Conservation (phyloP, 2,113 vertebrate species). For the Phaethon lepturus region DNA sequence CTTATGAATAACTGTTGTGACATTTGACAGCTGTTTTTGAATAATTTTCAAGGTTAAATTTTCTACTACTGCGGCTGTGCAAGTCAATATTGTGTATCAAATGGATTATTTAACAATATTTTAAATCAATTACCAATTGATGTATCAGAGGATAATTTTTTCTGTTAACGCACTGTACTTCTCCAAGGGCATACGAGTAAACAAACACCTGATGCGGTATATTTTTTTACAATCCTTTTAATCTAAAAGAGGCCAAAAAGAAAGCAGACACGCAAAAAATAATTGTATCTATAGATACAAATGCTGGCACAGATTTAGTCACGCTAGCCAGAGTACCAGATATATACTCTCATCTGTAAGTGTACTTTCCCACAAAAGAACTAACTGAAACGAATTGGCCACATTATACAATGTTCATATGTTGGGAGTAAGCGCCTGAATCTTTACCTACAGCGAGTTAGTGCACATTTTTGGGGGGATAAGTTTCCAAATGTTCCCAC, state of each 20-base stretch:
- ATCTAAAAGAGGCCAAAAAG: not conserved
- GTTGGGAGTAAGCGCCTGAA: not conserved
- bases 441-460: not conserved
- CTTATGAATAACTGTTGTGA: not conserved
- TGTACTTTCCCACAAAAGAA: not conserved
- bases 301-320: not conserved
- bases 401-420: not conserved
- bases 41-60: not conserved
- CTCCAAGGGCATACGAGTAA: not conserved
- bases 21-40: not conserved
- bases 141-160: not conserved
- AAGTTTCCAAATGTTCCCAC: not conserved
- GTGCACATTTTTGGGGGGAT: not conserved
- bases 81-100: not conserved
- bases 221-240: not conserved
- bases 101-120: not conserved
- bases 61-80: not conserved
- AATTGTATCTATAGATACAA: not conserved
- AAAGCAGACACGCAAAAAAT: not conserved
- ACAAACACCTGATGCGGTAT: not conserved
- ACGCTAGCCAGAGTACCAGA: not conserved
- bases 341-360: not conserved
- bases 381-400: not conserved
- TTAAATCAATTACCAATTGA: not conserved
- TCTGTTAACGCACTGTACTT: not conserved